These are phyloP conservation scores for Cephalopholis sonnerati DNA, from an alignment of 2,113 vertebrate genomes.

Conservation along the genomic window DNA sequence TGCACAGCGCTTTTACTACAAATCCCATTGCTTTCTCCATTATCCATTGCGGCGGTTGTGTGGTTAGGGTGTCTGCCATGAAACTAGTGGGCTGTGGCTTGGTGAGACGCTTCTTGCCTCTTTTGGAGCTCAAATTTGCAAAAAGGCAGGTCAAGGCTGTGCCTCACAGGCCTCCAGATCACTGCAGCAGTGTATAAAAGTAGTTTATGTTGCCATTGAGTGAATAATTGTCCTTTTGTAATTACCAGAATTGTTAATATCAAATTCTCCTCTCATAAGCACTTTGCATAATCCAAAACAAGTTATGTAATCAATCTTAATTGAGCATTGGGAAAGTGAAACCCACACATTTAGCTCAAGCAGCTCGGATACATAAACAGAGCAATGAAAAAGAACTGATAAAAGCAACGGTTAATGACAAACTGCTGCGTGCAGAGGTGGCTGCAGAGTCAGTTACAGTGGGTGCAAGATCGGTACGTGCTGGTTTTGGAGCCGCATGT, in stretches of 20 bases:
- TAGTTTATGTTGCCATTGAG: conserved; percentile 20
- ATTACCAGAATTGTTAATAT: conserved; percentile 35
- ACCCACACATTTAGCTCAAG: conserved; percentile 44
- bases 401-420: conserved; percentile 23
- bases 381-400: conserved; percentile 39
- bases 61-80: conserved; percentile 57
- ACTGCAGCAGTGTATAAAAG: conserved; percentile 18
- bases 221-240: conserved; percentile 47
- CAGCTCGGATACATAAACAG: conserved; percentile 32
- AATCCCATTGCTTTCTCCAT: conserved; percentile 55
- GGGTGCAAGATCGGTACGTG: not conserved
- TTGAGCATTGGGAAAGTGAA: conserved; percentile 51
- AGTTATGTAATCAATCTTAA: conserved; percentile 50
- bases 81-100: conserved; percentile 45
- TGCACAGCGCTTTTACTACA: conserved; percentile 63
- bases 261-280: conserved; percentile 34
- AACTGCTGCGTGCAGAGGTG: conserved; percentile 22
- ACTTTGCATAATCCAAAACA: conserved; percentile 54
- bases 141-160: conserved; percentile 41
- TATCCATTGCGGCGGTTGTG: conserved; percentile 43
- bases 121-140: conserved; percentile 14
- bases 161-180: not conserved
- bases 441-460: conserved; percentile 12
- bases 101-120: conserved; percentile 11
- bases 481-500: conserved; percentile 1